Conservation (phyloP, 2,113 vertebrate genomes). For the Caloenas nicobarica region DNA sequence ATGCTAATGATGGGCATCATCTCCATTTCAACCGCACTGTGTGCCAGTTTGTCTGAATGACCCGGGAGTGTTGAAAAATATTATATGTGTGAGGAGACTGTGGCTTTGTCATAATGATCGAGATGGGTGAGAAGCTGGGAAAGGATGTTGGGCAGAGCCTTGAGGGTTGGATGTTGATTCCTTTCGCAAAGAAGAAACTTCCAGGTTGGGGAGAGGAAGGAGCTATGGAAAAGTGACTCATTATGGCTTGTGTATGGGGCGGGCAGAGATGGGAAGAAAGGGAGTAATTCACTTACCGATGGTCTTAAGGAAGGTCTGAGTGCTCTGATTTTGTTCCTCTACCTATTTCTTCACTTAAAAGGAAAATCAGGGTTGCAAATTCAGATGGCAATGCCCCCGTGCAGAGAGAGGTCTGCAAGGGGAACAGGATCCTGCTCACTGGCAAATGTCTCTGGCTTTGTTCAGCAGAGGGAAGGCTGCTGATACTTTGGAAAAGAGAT, state of each 20-base stretch:
- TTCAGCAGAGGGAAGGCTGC: not conserved
- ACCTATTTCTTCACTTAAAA: not conserved
- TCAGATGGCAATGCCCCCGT: not conserved
- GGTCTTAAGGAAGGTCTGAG: not conserved
- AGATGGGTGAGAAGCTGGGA: not conserved
- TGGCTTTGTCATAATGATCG: not conserved
- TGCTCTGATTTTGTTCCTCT: not conserved
- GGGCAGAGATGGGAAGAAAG: not conserved
- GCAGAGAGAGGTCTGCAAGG: not conserved
- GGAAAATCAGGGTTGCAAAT: not conserved
- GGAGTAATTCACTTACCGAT: fast-evolving
- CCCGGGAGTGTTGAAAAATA: not conserved
- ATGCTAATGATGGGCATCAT: fast-evolving
- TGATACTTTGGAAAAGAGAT: not conserved
- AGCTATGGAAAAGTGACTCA: not conserved
- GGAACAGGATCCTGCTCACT: not conserved
- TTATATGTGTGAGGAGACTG: not conserved
- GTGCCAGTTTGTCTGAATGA: not conserved
- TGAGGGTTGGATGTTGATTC: not conserved
- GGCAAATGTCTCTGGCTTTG: not conserved
- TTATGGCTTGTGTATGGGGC: not conserved
- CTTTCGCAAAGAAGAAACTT: not conserved
- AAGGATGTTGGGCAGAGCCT: not conserved
- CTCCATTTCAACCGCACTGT: not conserved
- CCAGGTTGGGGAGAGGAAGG: not conserved